A percentile compares a stretch with the other conserved stretches of the same genome.
These are phyloP conservation scores for Aphaenogaster rudis DNA, from an alignment of 1,140 invertebrate species.

Conservation along the genomic window DNA sequence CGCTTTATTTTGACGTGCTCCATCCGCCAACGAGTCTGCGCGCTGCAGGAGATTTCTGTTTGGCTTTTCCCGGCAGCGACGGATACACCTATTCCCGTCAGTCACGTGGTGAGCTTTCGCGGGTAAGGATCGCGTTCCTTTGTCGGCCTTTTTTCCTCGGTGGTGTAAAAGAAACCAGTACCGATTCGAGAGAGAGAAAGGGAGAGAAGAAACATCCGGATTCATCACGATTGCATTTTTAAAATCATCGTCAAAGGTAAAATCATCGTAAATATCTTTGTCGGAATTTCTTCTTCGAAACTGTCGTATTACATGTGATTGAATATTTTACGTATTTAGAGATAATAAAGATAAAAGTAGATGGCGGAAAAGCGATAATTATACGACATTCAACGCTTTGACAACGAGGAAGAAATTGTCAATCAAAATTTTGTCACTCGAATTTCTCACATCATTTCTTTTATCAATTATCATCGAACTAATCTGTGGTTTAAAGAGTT, in stretches of 20 bases:
- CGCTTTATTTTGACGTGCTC: slow-evolving; percentile 42
- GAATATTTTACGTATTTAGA: not conserved
- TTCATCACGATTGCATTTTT: not conserved
- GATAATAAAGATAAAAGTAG: not conserved
- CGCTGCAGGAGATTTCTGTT: slow-evolving; percentile 50
- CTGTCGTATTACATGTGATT: not conserved
- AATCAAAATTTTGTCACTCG: not conserved
- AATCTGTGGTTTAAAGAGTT: not conserved
- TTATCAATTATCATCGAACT: not conserved
- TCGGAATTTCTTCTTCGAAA: not conserved
- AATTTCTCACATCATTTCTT: not conserved
- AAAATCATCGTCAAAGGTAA: slow-evolving; percentile 27
- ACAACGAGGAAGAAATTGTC: not conserved
- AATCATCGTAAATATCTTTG: not conserved
- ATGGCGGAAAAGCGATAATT: too few species aligned
- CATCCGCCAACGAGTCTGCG: slow-evolving; percentile 57
- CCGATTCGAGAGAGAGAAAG: not conserved
- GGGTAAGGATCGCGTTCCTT: slow-evolving; percentile 44
- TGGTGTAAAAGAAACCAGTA: not conserved
- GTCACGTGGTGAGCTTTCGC: slow-evolving; percentile 59
- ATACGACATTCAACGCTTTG: not conserved
- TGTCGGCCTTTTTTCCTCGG: not conserved
- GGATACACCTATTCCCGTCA: slow-evolving; percentile 55
- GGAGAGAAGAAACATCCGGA: not conserved
- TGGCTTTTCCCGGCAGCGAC: slow-evolving; percentile 56